Base-by-base conservation (phyloP, 2,888 invertebrate species). In the Chymomyza fuscimana region DNA sequence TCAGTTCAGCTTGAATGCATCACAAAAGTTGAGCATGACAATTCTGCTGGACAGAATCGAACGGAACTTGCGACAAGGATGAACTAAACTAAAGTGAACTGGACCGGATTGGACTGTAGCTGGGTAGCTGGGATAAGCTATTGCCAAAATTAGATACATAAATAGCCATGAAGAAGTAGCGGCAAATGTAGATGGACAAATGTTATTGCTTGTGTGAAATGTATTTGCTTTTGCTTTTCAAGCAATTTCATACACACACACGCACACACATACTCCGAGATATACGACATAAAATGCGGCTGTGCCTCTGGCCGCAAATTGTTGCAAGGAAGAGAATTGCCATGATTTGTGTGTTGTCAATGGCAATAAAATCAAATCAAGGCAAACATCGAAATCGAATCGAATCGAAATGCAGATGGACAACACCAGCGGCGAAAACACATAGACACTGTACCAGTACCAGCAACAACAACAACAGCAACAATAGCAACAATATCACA, bases 311-410 rank as follows among this genome's bases (percentile, higher is more conserved):
- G 58, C 19, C 58, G 58, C 22, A 58, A 54, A 54, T 54, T 54
- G 54, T 54, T 54, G 54, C 54, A 54, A 54, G 54, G 19, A 54
- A 16, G 58, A 19, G 56, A 67, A 63, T 67, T 62, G 67, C 67
- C 56, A 67, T 67, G 67, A 67, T 67, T 67, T 67, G 67, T 67
- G 54, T 54, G 54, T 67, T 67, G 67, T 67, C 67, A 67, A 67
- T 67, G 62, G 67, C 51, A 56, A 67, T 67, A 67, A 67, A 67
- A 67, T 67, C 67, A 67, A 67, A 67, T 67, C 67, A 67, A 52
- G 46, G 62, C 62, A 46, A 63, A 67, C 62, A 67, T 58, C 62
- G 46, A 67, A 67, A 63, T 63, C 61, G 67, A 67, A 67, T 67
- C 67, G 61, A 67, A 67, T 67, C 62, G 67, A 63, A 67, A 67